Base-by-base conservation (phyloP, 2,888 invertebrate species). In the Barypeithes pellucidus region DNA sequence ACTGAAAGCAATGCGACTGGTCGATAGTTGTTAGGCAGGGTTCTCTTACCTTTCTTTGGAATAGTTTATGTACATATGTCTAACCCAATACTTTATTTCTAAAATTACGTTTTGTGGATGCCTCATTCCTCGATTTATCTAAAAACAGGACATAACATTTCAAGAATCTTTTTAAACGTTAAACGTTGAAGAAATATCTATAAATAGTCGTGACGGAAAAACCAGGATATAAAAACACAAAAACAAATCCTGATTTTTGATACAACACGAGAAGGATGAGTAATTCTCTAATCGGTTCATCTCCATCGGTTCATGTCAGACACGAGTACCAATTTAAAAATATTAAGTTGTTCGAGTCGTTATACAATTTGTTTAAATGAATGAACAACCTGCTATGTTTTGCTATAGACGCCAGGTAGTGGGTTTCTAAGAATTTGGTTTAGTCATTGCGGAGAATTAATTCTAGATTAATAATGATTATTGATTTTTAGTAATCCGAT, bases 301-400 rank as follows among this genome's bases (percentile, higher is more conserved):
- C 62, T 62, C 18, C 62, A 62, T 63, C 16, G 50, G 47, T 52
- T 57, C 54, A 57, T 33, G 54, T 57, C 36, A 33, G 54, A 57
- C 54, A 29, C 33, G 29, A n/a, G 33, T 33, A 57, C 36, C 33
- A 33, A 3, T 33, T 36, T 11, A 33, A 33, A 52, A 54, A 62
- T 54, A 63, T 29, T 45, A 65, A 70, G 54, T 65, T 65, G 39
- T 52, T 52, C 39, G 39, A 18, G 54, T 57, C 57, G 65, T 70
- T 70, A 57, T 63, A 59, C 65, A 70, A 70, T 70, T 65, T 65
- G 65, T 47, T 65, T 70, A 65, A 70, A 70, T 70, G 65, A 70
- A 70, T 70, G 70, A 65, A 70, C 47, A 24, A 65, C 45, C 54
- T 22, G 18, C 54, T 33, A 22, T 3, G 24, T 24, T 50, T 50